Percentiles rank a stretch among this genome's conserved stretches.
Evolutionary conservation across 2,888 invertebrate genomes (phyloP).

Genomic region (Mythimna albipuncta): DNA sequence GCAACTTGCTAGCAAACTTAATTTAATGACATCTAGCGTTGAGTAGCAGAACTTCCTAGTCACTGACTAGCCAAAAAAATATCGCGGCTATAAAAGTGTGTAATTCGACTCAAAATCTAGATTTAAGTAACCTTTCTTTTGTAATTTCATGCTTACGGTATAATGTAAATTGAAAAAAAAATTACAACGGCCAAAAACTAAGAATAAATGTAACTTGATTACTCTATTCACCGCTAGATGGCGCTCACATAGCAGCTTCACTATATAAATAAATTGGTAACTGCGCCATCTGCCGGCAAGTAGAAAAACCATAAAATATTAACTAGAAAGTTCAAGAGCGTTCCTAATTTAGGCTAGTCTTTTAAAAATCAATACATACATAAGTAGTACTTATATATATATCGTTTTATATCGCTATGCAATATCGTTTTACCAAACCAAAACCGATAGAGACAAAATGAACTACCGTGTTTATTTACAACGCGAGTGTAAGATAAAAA

Average conservation of each 20-base stretch:
- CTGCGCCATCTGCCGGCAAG: constrained; percentile 71
- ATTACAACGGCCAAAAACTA: no score
- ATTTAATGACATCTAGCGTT: constrained; percentile 72
- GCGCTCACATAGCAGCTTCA: neutral
- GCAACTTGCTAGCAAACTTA: constrained; percentile 28
- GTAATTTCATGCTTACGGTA: neutral
- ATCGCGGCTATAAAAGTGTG: neutral
- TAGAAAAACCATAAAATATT: constrained; percentile 48
- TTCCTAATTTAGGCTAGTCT: neutral
- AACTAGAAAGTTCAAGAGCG: constrained; percentile 38
- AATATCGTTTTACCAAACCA: no score
- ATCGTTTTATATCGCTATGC: no score
- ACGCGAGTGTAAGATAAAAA: neutral
- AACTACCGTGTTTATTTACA: neutral
- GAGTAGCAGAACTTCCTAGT: constrained; percentile 45
- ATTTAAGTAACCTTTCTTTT: neutral
- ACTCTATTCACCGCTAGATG: constrained; percentile 17
- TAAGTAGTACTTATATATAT: no score
- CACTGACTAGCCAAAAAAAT: no score
- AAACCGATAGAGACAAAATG: no score
- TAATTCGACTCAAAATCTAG: accelerated
- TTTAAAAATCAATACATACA: constrained; percentile 1
- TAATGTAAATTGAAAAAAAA: neutral
- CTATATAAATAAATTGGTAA: neutral
- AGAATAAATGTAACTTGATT: neutral